A percentile compares a stretch with the other conserved stretches of the same genome.
Conservation (phyloP, 2,888 invertebrate genomes). For the Germaria angustata region DNA sequence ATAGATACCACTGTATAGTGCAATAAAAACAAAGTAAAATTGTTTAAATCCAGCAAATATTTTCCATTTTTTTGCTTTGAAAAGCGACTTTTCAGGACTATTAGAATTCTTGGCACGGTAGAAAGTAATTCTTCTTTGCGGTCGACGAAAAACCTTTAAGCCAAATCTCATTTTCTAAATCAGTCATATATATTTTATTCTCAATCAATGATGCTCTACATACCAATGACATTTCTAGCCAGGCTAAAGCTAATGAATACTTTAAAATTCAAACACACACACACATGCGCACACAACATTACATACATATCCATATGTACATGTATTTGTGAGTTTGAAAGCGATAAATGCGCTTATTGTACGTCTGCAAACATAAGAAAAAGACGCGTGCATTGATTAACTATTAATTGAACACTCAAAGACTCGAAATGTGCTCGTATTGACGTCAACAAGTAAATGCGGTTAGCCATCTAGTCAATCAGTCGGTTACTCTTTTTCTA, state of each 20-base stretch:
- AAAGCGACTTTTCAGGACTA: too few species aligned
- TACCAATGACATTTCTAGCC: conserved; percentile 56
- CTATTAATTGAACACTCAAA: too few species aligned
- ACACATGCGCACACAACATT: too few species aligned
- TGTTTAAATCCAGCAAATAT: too few species aligned
- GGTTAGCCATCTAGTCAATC: too few species aligned
- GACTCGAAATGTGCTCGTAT: too few species aligned
- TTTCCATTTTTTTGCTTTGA: too few species aligned
- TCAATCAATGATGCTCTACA: conserved; percentile 55
- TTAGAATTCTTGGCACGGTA: conserved; percentile 7
- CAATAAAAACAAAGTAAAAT: too few species aligned
- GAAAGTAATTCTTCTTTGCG: conserved; percentile 36
- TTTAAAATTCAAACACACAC: too few species aligned
- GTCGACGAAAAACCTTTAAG: too few species aligned
- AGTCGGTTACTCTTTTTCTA: conserved; percentile 10
- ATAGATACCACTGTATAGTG: too few species aligned
- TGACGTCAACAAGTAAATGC: conserved; percentile 34
- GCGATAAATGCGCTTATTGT: not conserved
- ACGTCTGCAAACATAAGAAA: not conserved
- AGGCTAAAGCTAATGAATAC: conserved; percentile 6
- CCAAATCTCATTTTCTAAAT: conserved; percentile 42
- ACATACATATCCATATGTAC: not conserved
- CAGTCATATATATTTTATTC: conserved; percentile 32
- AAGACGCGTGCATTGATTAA: conserved; percentile 54
- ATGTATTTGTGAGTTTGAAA: conserved; percentile 3